Base-by-base conservation (phyloP, 2,113 vertebrate genomes). In the Nothocercus julius region DNA sequence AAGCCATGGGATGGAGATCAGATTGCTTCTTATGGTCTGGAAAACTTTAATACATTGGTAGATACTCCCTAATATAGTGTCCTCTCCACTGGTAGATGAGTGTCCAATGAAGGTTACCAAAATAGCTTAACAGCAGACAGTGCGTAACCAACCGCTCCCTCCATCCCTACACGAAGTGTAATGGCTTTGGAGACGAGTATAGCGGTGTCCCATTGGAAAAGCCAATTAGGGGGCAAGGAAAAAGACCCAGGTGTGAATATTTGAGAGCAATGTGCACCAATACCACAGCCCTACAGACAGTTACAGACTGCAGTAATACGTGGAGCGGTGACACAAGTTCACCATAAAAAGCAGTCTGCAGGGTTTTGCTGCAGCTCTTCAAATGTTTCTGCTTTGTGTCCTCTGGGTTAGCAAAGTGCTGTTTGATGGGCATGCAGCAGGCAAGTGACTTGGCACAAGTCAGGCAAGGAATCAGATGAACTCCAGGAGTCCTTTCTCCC, bases 61-160 rank as follows among this genome's bases (percentile, higher is more conserved):
- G 94, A 87, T 91, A n/a, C 38, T 92, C 47, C 95, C 93, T 82
- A 95, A 93, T 92, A 95, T 96, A 91, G 93, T 45, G 62, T n/a
- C 44, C 36, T 95, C 54, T 78, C 38, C 1, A 7, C 56, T 28
- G 61, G 47, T n/a, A 47, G 7, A 3, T 7, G 68, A 92, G 27
- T 19, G 53, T 69, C 30, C n/a, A 38, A 17, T 72, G 28, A 44
- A 75, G 61, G 12, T 75, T 88, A 53, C 93, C 53, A 49, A 94
- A 94, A 93, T 95, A 95, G 93, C 13, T 0, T 79, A 56, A 32
- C 68, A 88, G 58, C 4, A 16, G 80, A 88, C 92, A 83, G 69
- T 86, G 51, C 3, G 0, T 38, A n/a, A 1, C 34, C 79, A 89
- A 44, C 68, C 95, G 93, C 61, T 64, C 54, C 62, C 49, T 79